Evolutionary conservation across 2,113 vertebrate genomes (phyloP), one percentile per base, ranked within the genome.

Genomic region (Sturnus vulgaris): DNA sequence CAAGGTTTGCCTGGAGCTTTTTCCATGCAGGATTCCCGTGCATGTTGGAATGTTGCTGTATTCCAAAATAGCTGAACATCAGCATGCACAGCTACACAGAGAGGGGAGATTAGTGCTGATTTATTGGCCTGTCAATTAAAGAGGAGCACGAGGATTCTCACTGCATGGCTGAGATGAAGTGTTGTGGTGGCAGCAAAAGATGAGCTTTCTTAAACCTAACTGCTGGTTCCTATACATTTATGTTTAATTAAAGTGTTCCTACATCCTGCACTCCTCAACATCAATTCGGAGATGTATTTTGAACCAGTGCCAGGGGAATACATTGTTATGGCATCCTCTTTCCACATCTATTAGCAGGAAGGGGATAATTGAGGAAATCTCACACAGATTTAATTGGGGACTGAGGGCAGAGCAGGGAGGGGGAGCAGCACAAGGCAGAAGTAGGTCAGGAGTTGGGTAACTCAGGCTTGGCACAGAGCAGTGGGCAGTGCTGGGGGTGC

Each of bases 321-420:
- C 86, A 88, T 95, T 96, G 96, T 95, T 92, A 83, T 73, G 92
- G 78, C 95, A 94, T 95, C 95, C 90, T 83, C 90, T 88, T 95
- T 93, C 96, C 95, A 90, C 89, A 44, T 92, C 95, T 96, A 90
- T 95, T 95, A 95, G 93, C 82, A 96, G 90, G 86, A 95, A 91
- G 91, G 93, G 92, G 92, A 86, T 93, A 96, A 97, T 94, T 96
- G 96, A 95, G 89, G 95, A 96, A 96, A 96, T 93, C 66, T 64
- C 90, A 39, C 94, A 85, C 85, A 76, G 91, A 77, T 96, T 96
- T 97, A 96, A 96, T 94, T 96, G 94, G 89, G 92, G 93, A 94
- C 86, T 80, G 86, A 93, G 90, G 94, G 94, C 93, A 94, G 88
- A 92, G 73, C 15, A 8, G 57, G 70, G 90, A 79, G 71, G 70